Evolutionary conservation across 2,113 vertebrate genomes (phyloP), one percentile per base, ranked within the genome.

Genomic region (Triplophysa tibetana): DNA sequence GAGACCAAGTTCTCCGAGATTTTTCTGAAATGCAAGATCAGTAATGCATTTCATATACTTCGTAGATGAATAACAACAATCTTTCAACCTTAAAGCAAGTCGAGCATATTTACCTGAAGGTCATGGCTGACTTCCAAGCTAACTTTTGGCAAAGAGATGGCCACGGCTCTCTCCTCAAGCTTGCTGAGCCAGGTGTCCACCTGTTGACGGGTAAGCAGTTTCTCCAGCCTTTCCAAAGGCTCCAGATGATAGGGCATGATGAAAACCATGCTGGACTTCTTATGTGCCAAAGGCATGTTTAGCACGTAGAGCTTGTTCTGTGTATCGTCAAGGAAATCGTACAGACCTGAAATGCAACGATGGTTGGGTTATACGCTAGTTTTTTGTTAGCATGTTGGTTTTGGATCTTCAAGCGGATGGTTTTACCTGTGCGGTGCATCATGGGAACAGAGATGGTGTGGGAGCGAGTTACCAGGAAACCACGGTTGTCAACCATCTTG

Each of bases 391-490:
- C 9, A 58, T 11, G 16, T 24, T 10, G 62, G 24, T 11, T 45
- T 33, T 74, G 16, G 14, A 72, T 24, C 4, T 70, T 6, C 19
- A 67, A 61, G 12, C n/a, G 66, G 26, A 29, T 81, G 23, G 21
- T 61, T 87, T 85, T 82, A 98, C 98, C 98, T 66, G 98, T 99
- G 64, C 97, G 95, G 83, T 99, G 98, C 97, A 99, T 99, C 98
- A 99, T 99, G 21, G 94, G 90, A 83, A 99, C 86, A 2, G 91
- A 92, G 24, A 99, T 78, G 0, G 95, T 95, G 82, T 94, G 95
- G 56, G 98, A 99, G n/a, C 95, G 95, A 8, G 87, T 92, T 67
- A 98, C 96, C 89, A 98, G 93, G 90, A 99, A 99, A 65, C 91
- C 94, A 70, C 98, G 96, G 77, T 90, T 94, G 89, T 99, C 98